Evolutionary conservation across 2,797 vertebrate species (phyloP), one percentile per base, ranked within the genome.

Genomic region (Notoglanidium macrostoma): DNA sequence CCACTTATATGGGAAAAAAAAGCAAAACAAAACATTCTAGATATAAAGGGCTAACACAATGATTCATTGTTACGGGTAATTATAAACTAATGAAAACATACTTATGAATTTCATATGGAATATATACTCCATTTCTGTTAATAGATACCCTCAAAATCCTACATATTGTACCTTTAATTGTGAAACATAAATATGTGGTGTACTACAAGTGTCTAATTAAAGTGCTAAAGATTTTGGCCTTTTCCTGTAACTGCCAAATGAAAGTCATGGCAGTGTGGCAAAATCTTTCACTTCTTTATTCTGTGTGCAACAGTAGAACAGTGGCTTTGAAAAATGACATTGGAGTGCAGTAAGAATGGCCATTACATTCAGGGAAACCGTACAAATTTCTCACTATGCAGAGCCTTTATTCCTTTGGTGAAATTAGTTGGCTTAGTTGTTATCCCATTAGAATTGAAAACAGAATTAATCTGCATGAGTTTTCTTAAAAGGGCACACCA

Each of bases 391-490:
- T 29, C 49, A 32, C 8, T 57, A 12, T 78, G 76, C 17, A 78
- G 76, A 57, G 57, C 29, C 57, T 17, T 78, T 51, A 78, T 40
- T 40, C 51, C 76, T 79, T 32, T 79, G 17, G 51, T 57, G 51
- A 9, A 57, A 57, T 79, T 79, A 79, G 5, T 40, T 40, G 32
- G 19, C 32, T 35, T 57, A 35, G 17, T 35, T 15, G 9, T 57
- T 57, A 57, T 79, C 51, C 35, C 3, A 57, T 79, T 57, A 23
- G 19, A 79, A 79, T 12, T 40, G 29, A 57, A 19, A 0, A 7
- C 51, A 79, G 29, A 79, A 79, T 57, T 61, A 59, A 57, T 76
- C n/a, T 77, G 74, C 74, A 32, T 54, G 51, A 54, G 15, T 77
- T 54, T 29, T 32, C n/a, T n/a, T 14, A 59, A 59, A 61, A 19